Percentiles rank a stretch among this genome's conserved stretches.
Conservation (phyloP, 1,140 invertebrate species). For the Xylocopa sonorina region DNA sequence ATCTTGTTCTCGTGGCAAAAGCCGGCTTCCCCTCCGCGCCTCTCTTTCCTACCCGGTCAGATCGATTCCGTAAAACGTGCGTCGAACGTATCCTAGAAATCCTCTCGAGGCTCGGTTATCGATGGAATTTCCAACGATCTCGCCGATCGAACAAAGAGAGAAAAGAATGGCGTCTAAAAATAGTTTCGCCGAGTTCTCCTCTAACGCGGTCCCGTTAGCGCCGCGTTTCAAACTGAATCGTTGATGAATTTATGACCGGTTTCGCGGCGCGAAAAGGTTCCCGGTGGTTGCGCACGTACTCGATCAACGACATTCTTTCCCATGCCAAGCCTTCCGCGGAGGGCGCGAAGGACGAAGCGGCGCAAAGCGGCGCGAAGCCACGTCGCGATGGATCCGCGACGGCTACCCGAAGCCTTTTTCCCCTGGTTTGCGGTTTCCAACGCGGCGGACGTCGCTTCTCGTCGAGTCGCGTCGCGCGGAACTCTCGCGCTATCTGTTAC, state of each 20-base stretch:
- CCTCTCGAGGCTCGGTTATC: too few species aligned
- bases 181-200: not conserved
- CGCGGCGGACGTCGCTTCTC: too few species aligned
- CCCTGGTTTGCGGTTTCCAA: constrained; percentile 47
- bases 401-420: constrained; percentile 19
- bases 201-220: constrained; percentile 11
- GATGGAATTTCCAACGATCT: too few species aligned
- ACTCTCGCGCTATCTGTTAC: not conserved
- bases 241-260: constrained; percentile 47
- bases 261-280: constrained; percentile 29
- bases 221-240: not conserved
- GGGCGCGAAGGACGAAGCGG: constrained; percentile 29
- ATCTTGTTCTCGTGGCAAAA: constrained; percentile 59
- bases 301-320: constrained; percentile 62
- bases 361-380: too few species aligned
- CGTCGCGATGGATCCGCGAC: constrained; percentile 1
- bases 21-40: not conserved
- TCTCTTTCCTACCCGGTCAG: not conserved
- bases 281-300: constrained; percentile 30
- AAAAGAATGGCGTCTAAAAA: constrained; percentile 4
- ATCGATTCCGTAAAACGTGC: too few species aligned
- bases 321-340: constrained; percentile 37
- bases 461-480: not conserved
- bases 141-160: too few species aligned
- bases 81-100: not conserved